phyloP scores from a whole-genome alignment of 1,140 invertebrate species.

The Zaprionus camerounensis region DNA sequence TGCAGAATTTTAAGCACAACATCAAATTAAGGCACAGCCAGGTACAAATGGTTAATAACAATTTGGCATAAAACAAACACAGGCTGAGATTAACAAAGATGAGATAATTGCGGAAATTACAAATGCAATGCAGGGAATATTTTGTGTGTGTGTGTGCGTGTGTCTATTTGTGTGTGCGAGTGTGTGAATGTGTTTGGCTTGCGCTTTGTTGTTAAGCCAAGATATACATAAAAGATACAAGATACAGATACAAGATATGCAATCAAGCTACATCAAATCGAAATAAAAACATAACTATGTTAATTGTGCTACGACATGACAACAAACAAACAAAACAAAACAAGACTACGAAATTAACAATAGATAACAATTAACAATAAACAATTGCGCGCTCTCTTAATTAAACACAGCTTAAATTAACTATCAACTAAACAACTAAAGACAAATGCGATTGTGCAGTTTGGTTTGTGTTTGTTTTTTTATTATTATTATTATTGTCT shows the following conservation, averaged over 20 bases:
- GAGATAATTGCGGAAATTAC: slow-evolving; percentile 51
- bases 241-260: slow-evolving; percentile 25
- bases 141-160: slow-evolving; percentile 29
- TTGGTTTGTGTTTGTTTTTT: slow-evolving; percentile 6
- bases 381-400: slow-evolving; percentile 20
- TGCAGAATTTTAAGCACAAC: slow-evolving; percentile 6
- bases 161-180: slow-evolving; percentile 21
- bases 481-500: slow-evolving; percentile 14
- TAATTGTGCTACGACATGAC: slow-evolving; percentile 54
- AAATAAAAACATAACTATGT: slow-evolving; percentile 35
- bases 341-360: slow-evolving; percentile 38
- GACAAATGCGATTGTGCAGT: slow-evolving; percentile 34
- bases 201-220: slow-evolving; percentile 9
- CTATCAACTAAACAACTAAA: slow-evolving; percentile 22
- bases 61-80: slow-evolving; percentile 21
- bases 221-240: slow-evolving; percentile 38
- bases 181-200: slow-evolving; percentile 5
- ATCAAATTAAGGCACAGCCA: slow-evolving; percentile 11
- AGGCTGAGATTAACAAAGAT: slow-evolving; percentile 31
- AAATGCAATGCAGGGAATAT: slow-evolving; percentile 48
- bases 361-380: slow-evolving; percentile 29
- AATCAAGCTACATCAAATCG: slow-evolving; percentile 37
- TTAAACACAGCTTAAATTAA: slow-evolving; percentile 38
- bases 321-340: slow-evolving; percentile 51
- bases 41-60: slow-evolving; percentile 31